Conservation (phyloP, 1,140 invertebrate genomes). For the Chlorops oryzae region DNA sequence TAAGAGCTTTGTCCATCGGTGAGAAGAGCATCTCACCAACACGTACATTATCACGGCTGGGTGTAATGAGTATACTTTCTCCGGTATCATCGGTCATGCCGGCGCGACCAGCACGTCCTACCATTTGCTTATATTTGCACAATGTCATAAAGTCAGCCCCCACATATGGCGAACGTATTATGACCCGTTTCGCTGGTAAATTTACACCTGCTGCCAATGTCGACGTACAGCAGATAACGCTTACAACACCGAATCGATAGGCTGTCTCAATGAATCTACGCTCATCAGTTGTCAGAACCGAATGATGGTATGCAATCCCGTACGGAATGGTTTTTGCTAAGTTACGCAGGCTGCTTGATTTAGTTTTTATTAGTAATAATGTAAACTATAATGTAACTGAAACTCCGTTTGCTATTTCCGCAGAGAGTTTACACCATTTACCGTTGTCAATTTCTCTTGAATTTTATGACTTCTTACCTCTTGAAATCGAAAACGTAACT, state of each 20-base stretch:
- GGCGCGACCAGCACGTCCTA: slow-evolving; percentile 62
- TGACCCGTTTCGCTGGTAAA: slow-evolving; percentile 86
- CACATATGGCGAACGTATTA: slow-evolving; percentile 62
- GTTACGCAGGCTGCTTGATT: too few species aligned
- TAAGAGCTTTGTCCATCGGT: slow-evolving; percentile 63
- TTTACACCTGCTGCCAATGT: slow-evolving; percentile 96
- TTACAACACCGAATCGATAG: slow-evolving; percentile 72
- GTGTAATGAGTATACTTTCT: slow-evolving; percentile 71
- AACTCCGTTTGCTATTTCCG: too few species aligned
- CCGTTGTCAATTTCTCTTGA: too few species aligned
- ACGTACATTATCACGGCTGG: slow-evolving; percentile 51
- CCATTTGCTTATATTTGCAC: slow-evolving; percentile 91
- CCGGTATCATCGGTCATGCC: slow-evolving; percentile 72
- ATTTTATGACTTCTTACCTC: too few species aligned
- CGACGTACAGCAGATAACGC: slow-evolving; percentile 88
- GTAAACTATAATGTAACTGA: too few species aligned
- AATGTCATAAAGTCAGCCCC: slow-evolving; percentile 71
- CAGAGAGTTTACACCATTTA: too few species aligned
- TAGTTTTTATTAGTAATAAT: too few species aligned
- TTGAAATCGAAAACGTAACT: too few species aligned
- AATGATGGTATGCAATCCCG: slow-evolving; percentile 89
- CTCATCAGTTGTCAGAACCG: slow-evolving; percentile 77
- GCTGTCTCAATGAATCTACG: slow-evolving; percentile 80
- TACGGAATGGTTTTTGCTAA: slow-evolving; percentile 65
- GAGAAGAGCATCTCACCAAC: slow-evolving; percentile 57